A percentile compares a stretch with the other conserved stretches of the same genome.
These are phyloP conservation scores for Apodemia mormo DNA, from an alignment of 2,888 invertebrate genomes.

Conservation along the genomic window DNA sequence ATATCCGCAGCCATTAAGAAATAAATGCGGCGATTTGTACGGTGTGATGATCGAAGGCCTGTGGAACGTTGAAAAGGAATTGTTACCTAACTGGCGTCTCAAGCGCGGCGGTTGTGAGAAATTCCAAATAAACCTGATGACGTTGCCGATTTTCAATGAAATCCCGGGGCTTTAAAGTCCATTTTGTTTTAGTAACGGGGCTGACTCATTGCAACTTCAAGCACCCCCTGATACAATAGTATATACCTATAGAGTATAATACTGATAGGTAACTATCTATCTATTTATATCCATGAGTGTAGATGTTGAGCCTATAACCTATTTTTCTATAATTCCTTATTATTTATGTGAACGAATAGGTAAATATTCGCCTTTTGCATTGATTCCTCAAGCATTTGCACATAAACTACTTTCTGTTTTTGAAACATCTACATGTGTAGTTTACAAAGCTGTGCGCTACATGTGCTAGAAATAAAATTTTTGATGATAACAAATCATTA, in stretches of 20 bases:
- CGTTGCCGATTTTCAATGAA: slow-evolving; percentile 32
- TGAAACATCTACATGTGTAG: no score
- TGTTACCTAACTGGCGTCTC: slow-evolving; percentile 59
- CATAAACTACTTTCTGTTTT: no score
- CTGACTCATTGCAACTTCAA: slow-evolving; percentile 1
- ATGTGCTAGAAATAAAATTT: no score
- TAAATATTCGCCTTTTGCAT: no score
- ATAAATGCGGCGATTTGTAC: slow-evolving; percentile 58
- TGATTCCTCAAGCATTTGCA: no score
- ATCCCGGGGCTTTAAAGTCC: neutral
- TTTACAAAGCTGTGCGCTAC: no score
- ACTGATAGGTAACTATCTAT: neutral
- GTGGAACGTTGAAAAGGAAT: slow-evolving; percentile 57
- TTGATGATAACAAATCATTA: no score
- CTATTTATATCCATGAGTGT: neutral
- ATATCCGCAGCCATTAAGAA: slow-evolving; percentile 76
- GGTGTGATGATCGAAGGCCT: slow-evolving; percentile 68
- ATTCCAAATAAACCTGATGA: slow-evolving; percentile 15
- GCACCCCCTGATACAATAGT: neutral
- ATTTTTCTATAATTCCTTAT: no score
- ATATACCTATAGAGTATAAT: neutral
- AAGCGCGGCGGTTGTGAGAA: slow-evolving; percentile 29
- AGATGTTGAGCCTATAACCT: no score
- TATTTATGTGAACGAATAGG: no score
- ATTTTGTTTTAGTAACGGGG: neutral